Base-by-base conservation (phyloP, 2,888 invertebrate species). In the Crossocerus cetratus region DNA sequence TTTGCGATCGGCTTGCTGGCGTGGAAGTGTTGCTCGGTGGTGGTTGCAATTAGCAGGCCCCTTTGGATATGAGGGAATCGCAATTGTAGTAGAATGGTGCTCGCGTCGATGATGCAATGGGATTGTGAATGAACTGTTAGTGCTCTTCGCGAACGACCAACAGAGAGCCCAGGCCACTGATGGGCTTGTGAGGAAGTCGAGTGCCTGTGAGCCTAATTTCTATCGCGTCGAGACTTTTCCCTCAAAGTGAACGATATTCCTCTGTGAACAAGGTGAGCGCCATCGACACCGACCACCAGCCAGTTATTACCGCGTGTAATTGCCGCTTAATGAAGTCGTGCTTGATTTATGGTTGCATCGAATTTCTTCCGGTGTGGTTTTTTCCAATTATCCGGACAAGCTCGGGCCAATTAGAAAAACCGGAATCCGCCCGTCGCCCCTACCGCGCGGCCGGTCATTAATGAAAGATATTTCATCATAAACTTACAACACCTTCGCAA, bases 391-490 rank as follows among this genome's bases (percentile, higher is more conserved):
- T 49, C 11, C 5, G 14, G n/a, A 49, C 49, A 49, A 49, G 16
- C 49, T 43, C 49, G 49, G 3, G 32, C 4, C 49, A 49, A 49
- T 49, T 49, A 49, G 49, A 49, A 49, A 16, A 49, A 49, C 32
- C 32, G 49, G 49, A 49, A 49, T 49, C 14, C 4, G n/a, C n/a
- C 16, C 49, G 3, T 49, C 16, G 4, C 49, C 3, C 14, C 14
- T 49, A 49, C n/a, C 49, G 11, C 5, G 16, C 16, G 4, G 49
- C 2, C 16, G 20, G 18, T 14, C 14, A 20, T 49, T 66, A 16
- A 32, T 8, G 60, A 55, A 66, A 56, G 13, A 44, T 54, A 69
- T 55, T 14, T 44, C 60, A 55, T 59, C 32, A 11, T 23, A 44
- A 66, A 45, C 59, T 55, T 66, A 55, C 45, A 20, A 22, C 16